Base-by-base conservation (phyloP, 2,888 invertebrate species). In the Eupithecia tripunctaria region DNA sequence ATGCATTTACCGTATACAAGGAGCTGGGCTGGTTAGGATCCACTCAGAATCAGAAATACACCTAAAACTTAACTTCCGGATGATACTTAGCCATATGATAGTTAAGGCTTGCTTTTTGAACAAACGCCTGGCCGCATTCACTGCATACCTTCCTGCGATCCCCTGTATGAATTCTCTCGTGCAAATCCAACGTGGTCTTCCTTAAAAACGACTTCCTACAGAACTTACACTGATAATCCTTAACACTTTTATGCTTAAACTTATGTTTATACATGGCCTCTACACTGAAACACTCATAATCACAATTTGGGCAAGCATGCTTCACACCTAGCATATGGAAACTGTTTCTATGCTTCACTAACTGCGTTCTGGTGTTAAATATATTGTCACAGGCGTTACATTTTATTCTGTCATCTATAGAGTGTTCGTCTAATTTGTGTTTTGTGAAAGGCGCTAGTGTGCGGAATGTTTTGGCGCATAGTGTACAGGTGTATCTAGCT, bases 11-110 rank as follows among this genome's bases (percentile, higher is more conserved):
- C n/a, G n/a, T n/a, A n/a, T n/a, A n/a, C n/a, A n/a, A n/a, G n/a
- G n/a, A n/a, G n/a, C n/a, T n/a, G n/a, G n/a, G n/a, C n/a, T n/a
- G n/a, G n/a, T n/a, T n/a, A n/a, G n/a, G n/a, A n/a, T n/a, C n/a
- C n/a, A n/a, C n/a, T n/a, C n/a, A n/a, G n/a, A n/a, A n/a, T n/a
- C n/a, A n/a, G n/a, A 3, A 29, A 3, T 0, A 32, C 32, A 32
- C 25, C 15, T 82, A 91, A 80, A 85, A 93, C 51, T 88, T 87
- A 1, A 91, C 91, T n/a, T 85, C 89, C 0, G 94, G 93, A 74
- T 94, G 93, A 68, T 93, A 89, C 62, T 92, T 94, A 0, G 86
- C 80, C 93, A 94, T 93, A 38, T 94, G 93, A 76, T 92, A 93
- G 73, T 93, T 94, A 69, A 93, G 78, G 71, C 94, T 93, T 0